Evolutionary conservation across 2,113 vertebrate species (phyloP).

Genomic region (Plestiodon gilberti): DNA sequence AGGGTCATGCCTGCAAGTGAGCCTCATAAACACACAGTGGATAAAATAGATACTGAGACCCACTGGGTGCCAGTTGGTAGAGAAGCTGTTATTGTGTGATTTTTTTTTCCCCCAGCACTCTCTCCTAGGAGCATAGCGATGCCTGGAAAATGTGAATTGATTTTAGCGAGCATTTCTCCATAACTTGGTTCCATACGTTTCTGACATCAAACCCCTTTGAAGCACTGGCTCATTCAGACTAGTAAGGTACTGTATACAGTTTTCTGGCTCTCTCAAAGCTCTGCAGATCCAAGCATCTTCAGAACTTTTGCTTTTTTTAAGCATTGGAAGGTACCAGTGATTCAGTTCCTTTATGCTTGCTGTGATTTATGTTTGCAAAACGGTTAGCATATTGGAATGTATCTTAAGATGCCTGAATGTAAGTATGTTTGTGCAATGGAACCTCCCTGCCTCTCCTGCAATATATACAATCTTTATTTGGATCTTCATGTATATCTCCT

Average conservation of each 20-base stretch:
- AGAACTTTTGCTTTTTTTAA: background rate
- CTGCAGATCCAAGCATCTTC: background rate
- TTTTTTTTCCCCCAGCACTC: background rate
- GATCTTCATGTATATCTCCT: background rate
- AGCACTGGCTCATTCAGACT: background rate
- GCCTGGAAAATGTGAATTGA: background rate
- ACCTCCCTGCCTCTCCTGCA: too few species aligned
- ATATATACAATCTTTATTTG: background rate
- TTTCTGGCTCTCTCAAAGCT: background rate
- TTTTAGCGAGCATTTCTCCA: background rate
- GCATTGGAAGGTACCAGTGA: background rate
- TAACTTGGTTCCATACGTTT: background rate
- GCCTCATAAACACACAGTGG: background rate
- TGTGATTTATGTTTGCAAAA: background rate
- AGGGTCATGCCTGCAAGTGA: background rate
- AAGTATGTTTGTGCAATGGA: too few species aligned
- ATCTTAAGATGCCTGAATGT: too few species aligned
- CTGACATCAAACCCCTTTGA: background rate
- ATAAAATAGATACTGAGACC: background rate
- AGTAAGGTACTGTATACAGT: too few species aligned
- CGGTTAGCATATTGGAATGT: too few species aligned
- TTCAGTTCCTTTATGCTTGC: background rate
- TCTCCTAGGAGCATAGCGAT: background rate
- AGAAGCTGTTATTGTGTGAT: background rate
- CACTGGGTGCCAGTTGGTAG: background rate